Conservation (phyloP, 2,888 invertebrate genomes). For the Himalopsyche anomala region DNA sequence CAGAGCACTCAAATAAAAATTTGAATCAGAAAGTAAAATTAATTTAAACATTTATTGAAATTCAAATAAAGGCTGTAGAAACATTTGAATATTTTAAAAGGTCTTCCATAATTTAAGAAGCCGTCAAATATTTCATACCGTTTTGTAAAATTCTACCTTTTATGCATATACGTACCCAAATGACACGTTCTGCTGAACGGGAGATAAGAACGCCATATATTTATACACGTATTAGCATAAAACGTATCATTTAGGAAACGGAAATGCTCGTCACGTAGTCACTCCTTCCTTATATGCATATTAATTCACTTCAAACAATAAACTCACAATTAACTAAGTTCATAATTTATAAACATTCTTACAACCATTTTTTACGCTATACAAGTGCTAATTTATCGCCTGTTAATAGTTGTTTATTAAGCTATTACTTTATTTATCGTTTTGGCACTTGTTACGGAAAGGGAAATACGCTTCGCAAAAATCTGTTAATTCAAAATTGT, state of each 20-base stretch:
- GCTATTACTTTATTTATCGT: background rate
- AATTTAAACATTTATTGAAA: too few species aligned
- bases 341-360: background rate
- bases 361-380: background rate
- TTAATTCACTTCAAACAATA: slow-evolving; percentile 30
- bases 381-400: slow-evolving; percentile 5
- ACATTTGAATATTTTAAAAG: too few species aligned
- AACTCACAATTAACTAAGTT: slow-evolving; percentile 1
- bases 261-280: slow-evolving; percentile 24
- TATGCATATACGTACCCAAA: background rate
- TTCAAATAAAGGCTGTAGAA: too few species aligned
- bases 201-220: slow-evolving; percentile 21
- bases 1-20: too few species aligned
- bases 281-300: slow-evolving; percentile 20
- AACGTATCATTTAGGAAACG: slow-evolving; percentile 34
- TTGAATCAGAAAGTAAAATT: too few species aligned
- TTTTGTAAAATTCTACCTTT: background rate
- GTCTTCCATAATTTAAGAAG: too few species aligned
- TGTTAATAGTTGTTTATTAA: background rate
- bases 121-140: too few species aligned
- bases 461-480: too few species aligned
- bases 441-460: too few species aligned
- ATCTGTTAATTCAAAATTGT: too few species aligned
- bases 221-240: slow-evolving; percentile 9
- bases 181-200: background rate